A percentile compares a stretch with the other conserved stretches of the same genome.
Evolutionary conservation across 1,140 invertebrate species (phyloP).

Genomic region (Lordiphosa collinella): DNA sequence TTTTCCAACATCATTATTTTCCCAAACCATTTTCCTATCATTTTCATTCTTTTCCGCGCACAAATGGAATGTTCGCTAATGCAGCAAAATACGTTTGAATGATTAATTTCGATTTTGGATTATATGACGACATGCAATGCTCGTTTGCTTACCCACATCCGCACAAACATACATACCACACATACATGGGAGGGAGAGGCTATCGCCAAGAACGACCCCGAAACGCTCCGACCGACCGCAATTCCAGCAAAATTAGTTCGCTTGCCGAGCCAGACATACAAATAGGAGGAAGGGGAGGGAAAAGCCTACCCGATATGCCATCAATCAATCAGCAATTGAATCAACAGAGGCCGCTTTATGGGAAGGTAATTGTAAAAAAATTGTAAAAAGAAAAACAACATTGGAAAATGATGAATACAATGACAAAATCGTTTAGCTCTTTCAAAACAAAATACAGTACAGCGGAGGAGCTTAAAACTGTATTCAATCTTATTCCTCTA

Average conservation of each 20-base stretch:
- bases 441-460: no score
- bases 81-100: conserved; percentile 30
- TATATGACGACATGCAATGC: conserved; percentile 49
- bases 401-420: not conserved
- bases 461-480: no score
- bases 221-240: not conserved
- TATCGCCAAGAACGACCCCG: conserved; percentile 4
- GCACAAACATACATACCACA: not conserved
- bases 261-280: not conserved
- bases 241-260: not conserved
- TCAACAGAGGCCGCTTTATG: conserved; percentile 29
- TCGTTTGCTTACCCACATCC: no score
- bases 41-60: not conserved
- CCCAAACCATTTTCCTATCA: no score
- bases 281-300: conserved; percentile 8
- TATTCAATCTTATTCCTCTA: no score
- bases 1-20: no score
- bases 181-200: not conserved
- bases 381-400: not conserved
- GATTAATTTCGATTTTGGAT: conserved; percentile 60
- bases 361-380: conserved; percentile 10
- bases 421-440: not conserved
- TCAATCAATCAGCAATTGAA: conserved; percentile 51
- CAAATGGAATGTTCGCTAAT: conserved; percentile 1
- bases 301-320: conserved; percentile 28